Conservation (phyloP, 2,797 vertebrate species). For the Rousettus madagascariensis region DNA sequence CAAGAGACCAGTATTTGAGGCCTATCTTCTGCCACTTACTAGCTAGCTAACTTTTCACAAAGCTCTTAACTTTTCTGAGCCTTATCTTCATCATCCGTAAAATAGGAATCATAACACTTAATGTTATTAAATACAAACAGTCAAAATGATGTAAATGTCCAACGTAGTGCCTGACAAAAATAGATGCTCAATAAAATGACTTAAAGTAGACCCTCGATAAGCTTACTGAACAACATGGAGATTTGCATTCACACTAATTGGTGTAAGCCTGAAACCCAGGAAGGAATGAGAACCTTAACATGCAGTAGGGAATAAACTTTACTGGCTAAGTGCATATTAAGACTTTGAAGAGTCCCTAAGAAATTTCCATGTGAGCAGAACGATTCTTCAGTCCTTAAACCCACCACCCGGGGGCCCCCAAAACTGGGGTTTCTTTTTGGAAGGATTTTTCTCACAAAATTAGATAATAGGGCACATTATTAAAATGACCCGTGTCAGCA, state of each 20-base stretch:
- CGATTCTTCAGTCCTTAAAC: background rate
- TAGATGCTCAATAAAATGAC: background rate
- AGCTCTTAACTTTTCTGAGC: background rate
- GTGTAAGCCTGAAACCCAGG: background rate
- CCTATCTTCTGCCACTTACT: background rate
- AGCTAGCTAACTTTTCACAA: background rate
- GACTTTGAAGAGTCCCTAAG: background rate
- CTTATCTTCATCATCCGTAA: background rate
- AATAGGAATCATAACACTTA: background rate
- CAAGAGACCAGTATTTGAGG: background rate
- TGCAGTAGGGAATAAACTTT: background rate
- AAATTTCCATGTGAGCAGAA: background rate
- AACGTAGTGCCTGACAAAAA: background rate
- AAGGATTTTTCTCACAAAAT: background rate
- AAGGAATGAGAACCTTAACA: background rate
- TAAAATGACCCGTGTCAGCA: background rate
- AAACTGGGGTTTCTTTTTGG: background rate
- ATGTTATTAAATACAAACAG: background rate
- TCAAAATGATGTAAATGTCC: background rate
- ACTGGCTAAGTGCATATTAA: background rate
- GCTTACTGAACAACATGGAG: background rate
- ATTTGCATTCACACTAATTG: background rate
- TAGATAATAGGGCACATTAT: background rate
- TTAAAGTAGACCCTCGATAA: background rate
- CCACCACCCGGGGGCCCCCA: background rate